These are phyloP conservation scores for Conchocele bisecta DNA, from an alignment of 2,888 invertebrate genomes.

Conservation along the genomic window DNA sequence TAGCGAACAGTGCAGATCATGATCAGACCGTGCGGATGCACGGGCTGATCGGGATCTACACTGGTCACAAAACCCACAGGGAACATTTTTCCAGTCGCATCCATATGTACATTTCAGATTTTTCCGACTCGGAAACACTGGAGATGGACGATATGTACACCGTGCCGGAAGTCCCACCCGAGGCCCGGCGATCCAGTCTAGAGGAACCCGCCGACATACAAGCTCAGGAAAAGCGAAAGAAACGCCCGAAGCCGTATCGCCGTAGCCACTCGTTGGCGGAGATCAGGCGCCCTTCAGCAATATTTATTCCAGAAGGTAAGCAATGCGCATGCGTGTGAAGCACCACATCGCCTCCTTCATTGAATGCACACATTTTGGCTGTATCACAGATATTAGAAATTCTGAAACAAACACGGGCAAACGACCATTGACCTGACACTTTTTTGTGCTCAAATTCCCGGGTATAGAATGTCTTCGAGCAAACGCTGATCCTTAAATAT, in stretches of 20 bases:
- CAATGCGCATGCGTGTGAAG: no score
- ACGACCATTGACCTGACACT: no score
- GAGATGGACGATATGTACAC: constrained; percentile 70
- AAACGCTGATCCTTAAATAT: no score
- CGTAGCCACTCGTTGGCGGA: constrained; percentile 75
- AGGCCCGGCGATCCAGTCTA: constrained; percentile 58
- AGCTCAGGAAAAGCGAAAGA: constrained; percentile 46
- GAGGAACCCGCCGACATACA: constrained; percentile 56
- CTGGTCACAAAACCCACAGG: no score
- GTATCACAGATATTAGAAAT: no score
- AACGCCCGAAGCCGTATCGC: constrained; percentile 61
- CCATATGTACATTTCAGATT: constrained; percentile 59
- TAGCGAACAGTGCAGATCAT: no score
- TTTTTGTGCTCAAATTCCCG: no score
- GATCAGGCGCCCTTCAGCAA: constrained; percentile 66
- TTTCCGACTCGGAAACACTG: constrained; percentile 76
- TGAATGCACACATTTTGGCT: no score
- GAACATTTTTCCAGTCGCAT: no score
- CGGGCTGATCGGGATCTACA: not conserved
- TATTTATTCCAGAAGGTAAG: constrained; percentile 71
- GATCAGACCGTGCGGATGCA: not conserved
- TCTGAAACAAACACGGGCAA: no score
- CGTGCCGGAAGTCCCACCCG: constrained; percentile 63
- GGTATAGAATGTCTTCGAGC: no score
- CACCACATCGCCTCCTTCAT: no score